Evolutionary conservation across 1,140 invertebrate species (phyloP).

Genomic region (Dendroctonus ponderosae): DNA sequence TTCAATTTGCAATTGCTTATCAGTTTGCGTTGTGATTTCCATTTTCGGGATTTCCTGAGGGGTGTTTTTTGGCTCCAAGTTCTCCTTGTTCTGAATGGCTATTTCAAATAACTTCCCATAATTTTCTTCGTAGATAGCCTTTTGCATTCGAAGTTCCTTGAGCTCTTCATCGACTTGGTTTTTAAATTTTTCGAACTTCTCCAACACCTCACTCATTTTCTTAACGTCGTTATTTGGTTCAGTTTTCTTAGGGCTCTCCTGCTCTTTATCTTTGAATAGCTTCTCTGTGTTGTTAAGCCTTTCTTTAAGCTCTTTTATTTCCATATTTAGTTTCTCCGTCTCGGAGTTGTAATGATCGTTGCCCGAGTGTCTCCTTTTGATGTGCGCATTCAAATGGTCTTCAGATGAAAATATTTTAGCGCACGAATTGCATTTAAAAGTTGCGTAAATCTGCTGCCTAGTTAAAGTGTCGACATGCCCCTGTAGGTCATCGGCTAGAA

Average conservation of each 20-base stretch:
- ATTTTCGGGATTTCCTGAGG: constrained; percentile 13
- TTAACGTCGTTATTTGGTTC: constrained; percentile 24
- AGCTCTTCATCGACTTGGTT: constrained; percentile 44
- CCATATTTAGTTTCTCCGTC: constrained; percentile 57
- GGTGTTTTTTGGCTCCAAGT: constrained; percentile 21
- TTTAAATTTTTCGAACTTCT: constrained; percentile 47
- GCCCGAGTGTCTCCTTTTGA: constrained; percentile 52
- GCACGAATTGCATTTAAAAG: constrained; percentile 56
- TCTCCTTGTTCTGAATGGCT: constrained; percentile 34
- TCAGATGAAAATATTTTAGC: constrained; percentile 59
- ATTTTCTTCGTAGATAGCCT: constrained; percentile 44
- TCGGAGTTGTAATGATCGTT: constrained; percentile 48
- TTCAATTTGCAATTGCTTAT: constrained; percentile 32
- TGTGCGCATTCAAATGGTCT: constrained; percentile 57
- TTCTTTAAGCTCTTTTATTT: constrained; percentile 61
- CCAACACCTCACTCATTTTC: constrained; percentile 39
- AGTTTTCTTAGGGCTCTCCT: constrained; percentile 28
- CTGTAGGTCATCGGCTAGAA: constrained; percentile 36
- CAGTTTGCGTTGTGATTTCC: constrained; percentile 37
- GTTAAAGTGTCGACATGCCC: constrained; percentile 28
- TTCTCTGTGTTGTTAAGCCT: constrained; percentile 58
- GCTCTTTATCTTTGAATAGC: constrained; percentile 41
- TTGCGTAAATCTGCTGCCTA: constrained; percentile 17
- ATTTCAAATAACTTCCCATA: constrained; percentile 45
- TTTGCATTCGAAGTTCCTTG: constrained; percentile 42